Percentiles rank a stretch among this genome's conserved stretches.
phyloP scores from a whole-genome alignment of 2,888 invertebrate species.

The Microctonus aethiopoides region DNA sequence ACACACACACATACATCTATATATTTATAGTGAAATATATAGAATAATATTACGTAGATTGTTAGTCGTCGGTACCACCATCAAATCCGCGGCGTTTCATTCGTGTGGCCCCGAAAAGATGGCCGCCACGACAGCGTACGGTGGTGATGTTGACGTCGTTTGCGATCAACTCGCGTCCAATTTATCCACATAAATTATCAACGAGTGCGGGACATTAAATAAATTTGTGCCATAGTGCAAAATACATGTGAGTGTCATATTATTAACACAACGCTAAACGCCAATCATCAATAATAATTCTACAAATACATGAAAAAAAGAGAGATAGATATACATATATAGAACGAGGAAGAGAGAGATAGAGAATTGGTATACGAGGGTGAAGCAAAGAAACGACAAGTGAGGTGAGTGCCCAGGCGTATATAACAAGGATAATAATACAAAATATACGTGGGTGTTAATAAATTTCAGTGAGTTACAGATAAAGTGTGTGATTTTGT shows the following conservation, averaged over 20 bases:
- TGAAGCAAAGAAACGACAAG: constrained; percentile 34
- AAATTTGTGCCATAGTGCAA: background rate
- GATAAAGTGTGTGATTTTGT: constrained; percentile 6
- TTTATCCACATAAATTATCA: constrained; percentile 54
- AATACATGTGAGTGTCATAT: background rate
- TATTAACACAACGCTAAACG: background rate
- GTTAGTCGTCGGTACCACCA: constrained; percentile 21
- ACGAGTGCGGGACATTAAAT: constrained; percentile 32
- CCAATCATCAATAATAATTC: constrained; percentile 16
- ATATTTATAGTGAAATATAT: no score
- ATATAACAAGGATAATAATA: constrained; percentile 21
- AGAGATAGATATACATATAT: background rate
- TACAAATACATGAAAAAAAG: constrained; percentile 38
- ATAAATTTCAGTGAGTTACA: background rate
- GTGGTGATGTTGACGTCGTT: constrained; percentile 64
- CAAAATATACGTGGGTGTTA: background rate
- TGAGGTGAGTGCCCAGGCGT: constrained; percentile 36
- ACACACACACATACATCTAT: constrained; percentile 14
- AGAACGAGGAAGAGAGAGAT: no score
- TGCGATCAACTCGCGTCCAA: constrained; percentile 56
- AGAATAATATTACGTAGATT: constrained; percentile 18
- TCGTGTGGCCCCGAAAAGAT: constrained; percentile 56
- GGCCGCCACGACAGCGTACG: constrained; percentile 65
- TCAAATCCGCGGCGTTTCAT: constrained; percentile 37
- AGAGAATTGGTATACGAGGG: constrained; percentile 26